Evolutionary conservation across 2,888 invertebrate genomes (phyloP), one percentile per base, ranked within the genome.

Genomic region (Nomada fabriciana): DNA sequence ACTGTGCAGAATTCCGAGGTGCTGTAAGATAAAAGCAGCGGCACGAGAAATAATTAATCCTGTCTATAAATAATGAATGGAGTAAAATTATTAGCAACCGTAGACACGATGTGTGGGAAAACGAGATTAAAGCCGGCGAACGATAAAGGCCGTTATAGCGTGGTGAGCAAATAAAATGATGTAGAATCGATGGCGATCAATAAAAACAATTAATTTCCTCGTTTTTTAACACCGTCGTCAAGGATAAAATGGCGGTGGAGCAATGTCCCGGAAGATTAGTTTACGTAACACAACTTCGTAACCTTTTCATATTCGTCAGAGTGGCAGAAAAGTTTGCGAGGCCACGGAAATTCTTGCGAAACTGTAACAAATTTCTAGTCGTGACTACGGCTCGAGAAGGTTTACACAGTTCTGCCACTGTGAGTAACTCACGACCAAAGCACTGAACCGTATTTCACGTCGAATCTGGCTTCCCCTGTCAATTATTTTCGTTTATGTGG

Each of bases 251-350:
- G n/a, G n/a, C 23, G 20, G 36, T 70, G n/a, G 79, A 70, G 72
- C 86, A 88, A 86, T 75, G 82, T 73, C 82, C 82, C 76, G 72
- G 3, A 61, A 47, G 76, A 72, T 79, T 65, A 25, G 59, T 76
- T 85, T 79, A 75, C 77, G 64, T 77, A 81, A 86, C 42, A 2
- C 43, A 42, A 13, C 60, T 50, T 68, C 53, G 36, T 69, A 74
- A 86, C 63, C 70, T 69, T 77, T 86, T 78, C 72, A 20, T 57
- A 63, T 76, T 64, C 60, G 75, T 61, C 29, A 18, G 13, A 11
- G n/a, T 43, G 43, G 55, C 29, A 42, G 36, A 64, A 67, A 59
- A 80, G 57, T 57, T 82, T 52, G 42, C 76, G 68, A 61, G 18
- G 25, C 73, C 57, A 25, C 11, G 50, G 23, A 73, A 74, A 72